These are phyloP conservation scores for Chloebia gouldiae DNA, from an alignment of 2,113 vertebrate species.

Conservation along the genomic window DNA sequence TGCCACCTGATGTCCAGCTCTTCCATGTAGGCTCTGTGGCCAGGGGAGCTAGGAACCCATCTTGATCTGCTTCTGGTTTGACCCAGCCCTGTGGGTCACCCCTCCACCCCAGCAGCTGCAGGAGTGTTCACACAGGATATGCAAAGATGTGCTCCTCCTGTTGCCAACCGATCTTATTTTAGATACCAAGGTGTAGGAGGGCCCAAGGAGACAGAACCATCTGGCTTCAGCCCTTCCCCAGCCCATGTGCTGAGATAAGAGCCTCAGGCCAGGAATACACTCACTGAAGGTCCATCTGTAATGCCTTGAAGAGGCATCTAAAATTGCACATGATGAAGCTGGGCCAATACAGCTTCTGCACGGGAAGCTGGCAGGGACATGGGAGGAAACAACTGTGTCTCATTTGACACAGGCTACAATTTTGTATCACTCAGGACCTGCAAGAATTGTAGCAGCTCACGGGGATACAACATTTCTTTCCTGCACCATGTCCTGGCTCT, in stretches of 20 bases:
- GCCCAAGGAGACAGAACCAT: background rate
- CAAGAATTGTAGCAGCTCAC: background rate
- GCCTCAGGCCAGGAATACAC: background rate
- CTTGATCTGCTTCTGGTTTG: background rate
- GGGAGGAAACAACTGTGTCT: background rate
- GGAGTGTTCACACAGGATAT: background rate
- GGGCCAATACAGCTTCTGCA: background rate
- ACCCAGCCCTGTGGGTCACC: background rate
- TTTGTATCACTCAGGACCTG: background rate
- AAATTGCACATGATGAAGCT: background rate
- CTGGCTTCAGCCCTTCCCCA: background rate
- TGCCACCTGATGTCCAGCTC: background rate
- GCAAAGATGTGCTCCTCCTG: background rate
- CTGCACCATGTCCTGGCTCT: background rate
- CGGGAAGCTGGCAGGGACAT: background rate
- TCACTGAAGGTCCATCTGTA: background rate
- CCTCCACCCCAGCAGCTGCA: background rate
- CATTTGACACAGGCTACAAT: rapidly evolving
- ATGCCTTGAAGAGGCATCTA: background rate
- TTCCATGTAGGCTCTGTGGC: background rate
- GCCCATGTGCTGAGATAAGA: background rate
- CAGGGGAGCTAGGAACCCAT: background rate
- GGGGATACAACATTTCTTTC: background rate
- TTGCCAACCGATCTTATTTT: background rate
- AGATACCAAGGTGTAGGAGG: background rate